A percentile compares a stretch with the other conserved stretches of the same genome.
phyloP scores from a whole-genome alignment of 2,888 invertebrate genomes.

The Ametastegia equiseti region DNA sequence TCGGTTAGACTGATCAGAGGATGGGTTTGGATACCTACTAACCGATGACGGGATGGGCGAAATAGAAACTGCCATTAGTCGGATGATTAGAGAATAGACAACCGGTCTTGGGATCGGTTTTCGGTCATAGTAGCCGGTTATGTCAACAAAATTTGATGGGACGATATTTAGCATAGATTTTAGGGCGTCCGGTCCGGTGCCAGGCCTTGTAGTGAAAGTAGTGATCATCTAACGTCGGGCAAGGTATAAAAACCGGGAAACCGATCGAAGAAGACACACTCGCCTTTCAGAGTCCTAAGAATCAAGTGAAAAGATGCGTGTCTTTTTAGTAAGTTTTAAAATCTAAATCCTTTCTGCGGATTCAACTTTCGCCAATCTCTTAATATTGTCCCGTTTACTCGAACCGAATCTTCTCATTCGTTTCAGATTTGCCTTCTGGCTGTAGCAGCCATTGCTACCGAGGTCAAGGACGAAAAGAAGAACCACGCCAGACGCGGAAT shows the following conservation, averaged over 20 bases:
- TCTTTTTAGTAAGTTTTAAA: conserved; percentile 60
- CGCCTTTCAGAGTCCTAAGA: conserved; percentile 50
- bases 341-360: not conserved
- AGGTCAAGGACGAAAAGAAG: conserved; percentile 45
- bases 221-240: conserved; percentile 24
- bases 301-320: conserved; percentile 58
- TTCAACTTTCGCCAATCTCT: not conserved
- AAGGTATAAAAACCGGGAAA: conserved; percentile 62
- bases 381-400: not conserved
- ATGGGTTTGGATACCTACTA: too few species aligned
- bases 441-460: conserved; percentile 52
- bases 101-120: conserved; percentile 9
- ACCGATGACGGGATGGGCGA: conserved; percentile 37
- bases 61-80: not conserved
- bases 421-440: conserved; percentile 58
- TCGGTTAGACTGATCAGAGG: not conserved
- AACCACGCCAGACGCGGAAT: conserved; percentile 59
- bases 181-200: not conserved
- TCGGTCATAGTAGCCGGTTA: conserved; percentile 20
- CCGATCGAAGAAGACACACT: conserved; percentile 58
- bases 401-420: not conserved
- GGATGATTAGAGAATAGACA: conserved; percentile 11
- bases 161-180: not conserved
- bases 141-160: conserved; percentile 18
- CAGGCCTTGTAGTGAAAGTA: conserved; percentile 61